Conservation (phyloP, 2,888 invertebrate genomes). For the Pyrgus malvae region DNA sequence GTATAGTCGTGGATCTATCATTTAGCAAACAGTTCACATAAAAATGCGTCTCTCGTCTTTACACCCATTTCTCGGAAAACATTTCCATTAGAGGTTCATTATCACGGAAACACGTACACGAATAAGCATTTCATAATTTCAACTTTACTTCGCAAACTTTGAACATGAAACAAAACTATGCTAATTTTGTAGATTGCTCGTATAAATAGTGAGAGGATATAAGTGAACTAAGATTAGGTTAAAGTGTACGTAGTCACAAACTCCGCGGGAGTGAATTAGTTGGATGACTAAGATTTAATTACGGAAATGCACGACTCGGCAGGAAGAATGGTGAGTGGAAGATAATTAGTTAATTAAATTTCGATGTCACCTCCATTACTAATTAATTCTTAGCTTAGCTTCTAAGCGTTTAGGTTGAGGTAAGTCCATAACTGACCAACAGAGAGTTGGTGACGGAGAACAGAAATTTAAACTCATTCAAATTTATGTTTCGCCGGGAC, state of each 20-base stretch:
- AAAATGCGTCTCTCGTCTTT: no score
- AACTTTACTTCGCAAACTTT: conserved; percentile 21
- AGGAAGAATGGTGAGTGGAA: no score
- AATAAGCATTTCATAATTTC: conserved; percentile 21
- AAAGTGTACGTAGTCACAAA: neutral
- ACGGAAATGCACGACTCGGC: neutral
- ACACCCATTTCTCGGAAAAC: neutral
- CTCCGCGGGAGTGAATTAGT: neutral
- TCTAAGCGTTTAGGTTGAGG: no score
- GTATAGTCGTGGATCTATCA: no score
- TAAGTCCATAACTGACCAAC: no score
- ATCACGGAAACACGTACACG: conserved; percentile 18
- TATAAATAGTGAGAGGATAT: conserved; percentile 9
- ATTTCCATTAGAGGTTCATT: conserved; percentile 24
- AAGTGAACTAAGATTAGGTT: conserved; percentile 1
- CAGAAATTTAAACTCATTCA: no score
- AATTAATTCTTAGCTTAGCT: no score
- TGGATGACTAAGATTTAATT: neutral
- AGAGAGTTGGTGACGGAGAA: no score
- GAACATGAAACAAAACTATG: conserved; percentile 26
- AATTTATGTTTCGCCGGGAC: no score
- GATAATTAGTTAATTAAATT: no score
- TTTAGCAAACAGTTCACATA: no score
- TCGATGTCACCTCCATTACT: no score
- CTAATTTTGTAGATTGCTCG: conserved; percentile 22